phyloP scores from a whole-genome alignment of 2,888 invertebrate genomes.

The Ormyrus labotus region DNA sequence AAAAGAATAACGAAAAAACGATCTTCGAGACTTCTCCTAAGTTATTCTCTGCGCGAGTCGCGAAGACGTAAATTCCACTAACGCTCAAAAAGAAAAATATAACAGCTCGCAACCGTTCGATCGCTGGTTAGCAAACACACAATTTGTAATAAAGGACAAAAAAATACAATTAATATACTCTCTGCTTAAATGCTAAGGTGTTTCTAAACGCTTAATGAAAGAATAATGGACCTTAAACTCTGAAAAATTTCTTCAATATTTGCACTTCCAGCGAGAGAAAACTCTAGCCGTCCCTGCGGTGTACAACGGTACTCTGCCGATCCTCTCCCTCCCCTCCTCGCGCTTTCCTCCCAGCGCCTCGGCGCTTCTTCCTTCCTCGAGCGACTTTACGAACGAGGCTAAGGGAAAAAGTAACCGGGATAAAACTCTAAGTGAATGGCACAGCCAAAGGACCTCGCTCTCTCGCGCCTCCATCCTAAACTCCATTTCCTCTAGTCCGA shows the following conservation, averaged over 20 bases:
- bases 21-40: conserved; percentile 26
- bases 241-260: conserved; percentile 28
- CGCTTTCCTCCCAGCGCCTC: neutral
- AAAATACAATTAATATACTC: conserved; percentile 48
- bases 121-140: conserved; percentile 31
- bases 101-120: conserved; percentile 17
- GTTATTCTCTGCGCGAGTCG: neutral
- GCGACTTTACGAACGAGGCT: no score
- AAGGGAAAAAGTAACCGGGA: no score
- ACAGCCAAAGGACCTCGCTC: conserved; percentile 69
- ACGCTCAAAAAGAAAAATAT: conserved; percentile 15
- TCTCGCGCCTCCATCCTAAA: conserved; percentile 60
- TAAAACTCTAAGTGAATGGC: conserved; percentile 72
- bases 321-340: conserved; percentile 21
- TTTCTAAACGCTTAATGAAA: conserved; percentile 42
- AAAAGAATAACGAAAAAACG: conserved; percentile 6
- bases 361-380: no score
- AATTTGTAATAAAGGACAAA: conserved; percentile 39
- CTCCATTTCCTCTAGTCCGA: neutral
- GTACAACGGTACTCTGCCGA: neutral
- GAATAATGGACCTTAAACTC: conserved; percentile 41
- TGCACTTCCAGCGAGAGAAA: conserved; percentile 42
- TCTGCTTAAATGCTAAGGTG: conserved; percentile 41
- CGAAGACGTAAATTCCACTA: neutral
- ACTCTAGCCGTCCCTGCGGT: neutral